phyloP scores from a whole-genome alignment of 2,113 vertebrate species.

The Synchiropus splendidus region DNA sequence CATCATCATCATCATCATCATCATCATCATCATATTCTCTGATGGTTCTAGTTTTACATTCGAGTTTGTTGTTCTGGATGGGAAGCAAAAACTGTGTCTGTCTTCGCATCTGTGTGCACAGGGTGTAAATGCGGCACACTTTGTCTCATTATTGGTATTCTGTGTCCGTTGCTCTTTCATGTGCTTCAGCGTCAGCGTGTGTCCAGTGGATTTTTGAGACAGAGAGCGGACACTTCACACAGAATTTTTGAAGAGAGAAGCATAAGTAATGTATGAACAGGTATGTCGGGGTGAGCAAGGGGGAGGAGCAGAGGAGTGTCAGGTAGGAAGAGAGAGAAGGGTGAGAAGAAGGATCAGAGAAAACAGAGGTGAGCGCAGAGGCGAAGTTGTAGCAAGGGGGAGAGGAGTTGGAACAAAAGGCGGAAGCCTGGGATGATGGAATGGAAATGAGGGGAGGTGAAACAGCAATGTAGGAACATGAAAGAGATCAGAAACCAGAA shows the following conservation, averaged over 20 bases:
- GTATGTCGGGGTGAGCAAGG: slow-evolving; percentile 7
- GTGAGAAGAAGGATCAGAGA: background rate
- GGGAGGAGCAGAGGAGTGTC: slow-evolving; percentile 1
- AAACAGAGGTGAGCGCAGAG: background rate
- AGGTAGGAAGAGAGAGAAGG: slow-evolving; percentile 2
- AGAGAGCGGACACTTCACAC: slow-evolving; percentile 34
- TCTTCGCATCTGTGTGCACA: slow-evolving; percentile 1
- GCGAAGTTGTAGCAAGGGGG: slow-evolving; percentile 1
- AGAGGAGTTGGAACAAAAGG: slow-evolving; percentile 18
- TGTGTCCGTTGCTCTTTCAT: slow-evolving; percentile 22
- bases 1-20: no score
- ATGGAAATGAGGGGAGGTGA: background rate
- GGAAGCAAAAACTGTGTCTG: slow-evolving; percentile 1
- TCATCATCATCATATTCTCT: no score
- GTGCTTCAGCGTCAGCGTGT: slow-evolving; percentile 6
- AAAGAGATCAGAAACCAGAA: background rate
- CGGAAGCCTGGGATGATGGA: background rate
- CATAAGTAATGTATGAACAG: slow-evolving; percentile 56
- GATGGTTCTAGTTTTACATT: no score
- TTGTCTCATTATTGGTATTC: slow-evolving; percentile 24
- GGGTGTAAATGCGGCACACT: background rate
- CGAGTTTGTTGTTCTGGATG: no score
- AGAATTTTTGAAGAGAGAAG: slow-evolving; percentile 32
- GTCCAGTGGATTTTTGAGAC: slow-evolving; percentile 3
- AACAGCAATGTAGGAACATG: background rate